Evolutionary conservation across 1,140 invertebrate species (phyloP).

Genomic region (Lucilia cuprina): DNA sequence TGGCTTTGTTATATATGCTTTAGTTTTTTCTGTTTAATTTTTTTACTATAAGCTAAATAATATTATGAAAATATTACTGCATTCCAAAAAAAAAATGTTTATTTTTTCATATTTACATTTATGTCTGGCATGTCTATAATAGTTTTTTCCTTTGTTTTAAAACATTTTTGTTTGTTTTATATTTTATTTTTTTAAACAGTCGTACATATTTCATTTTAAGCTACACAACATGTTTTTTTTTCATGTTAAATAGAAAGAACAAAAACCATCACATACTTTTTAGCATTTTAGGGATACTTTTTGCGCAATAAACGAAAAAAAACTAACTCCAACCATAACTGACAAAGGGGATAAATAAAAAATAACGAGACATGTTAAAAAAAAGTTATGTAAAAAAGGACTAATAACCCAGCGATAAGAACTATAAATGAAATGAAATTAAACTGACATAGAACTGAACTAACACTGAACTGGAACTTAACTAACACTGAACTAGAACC

Average conservation of each 20-base stretch:
- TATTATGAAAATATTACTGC: not conserved
- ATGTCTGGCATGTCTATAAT: not conserved
- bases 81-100: not conserved
- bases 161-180: not conserved
- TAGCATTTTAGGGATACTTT: not conserved
- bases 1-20: not conserved
- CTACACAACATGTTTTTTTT: not conserved
- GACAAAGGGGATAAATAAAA: not conserved
- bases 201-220: slow-evolving; percentile 8
- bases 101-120: not conserved
- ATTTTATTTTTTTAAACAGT: not conserved
- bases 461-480: too few relatives aligned
- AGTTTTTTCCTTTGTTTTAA: not conserved
- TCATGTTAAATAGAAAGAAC: not conserved
- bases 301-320: not conserved
- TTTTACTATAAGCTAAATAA: not conserved
- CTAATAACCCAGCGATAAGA: too few relatives aligned
- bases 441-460: too few relatives aligned
- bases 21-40: not conserved
- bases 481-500: too few relatives aligned
- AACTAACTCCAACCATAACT: not conserved
- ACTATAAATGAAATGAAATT: too few relatives aligned
- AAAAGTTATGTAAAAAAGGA: too few relatives aligned
- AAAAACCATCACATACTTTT: not conserved
- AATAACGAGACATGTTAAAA: not conserved